Base-by-base conservation (phyloP, 2,888 invertebrate genomes). In the Dysmachus trigonus region DNA sequence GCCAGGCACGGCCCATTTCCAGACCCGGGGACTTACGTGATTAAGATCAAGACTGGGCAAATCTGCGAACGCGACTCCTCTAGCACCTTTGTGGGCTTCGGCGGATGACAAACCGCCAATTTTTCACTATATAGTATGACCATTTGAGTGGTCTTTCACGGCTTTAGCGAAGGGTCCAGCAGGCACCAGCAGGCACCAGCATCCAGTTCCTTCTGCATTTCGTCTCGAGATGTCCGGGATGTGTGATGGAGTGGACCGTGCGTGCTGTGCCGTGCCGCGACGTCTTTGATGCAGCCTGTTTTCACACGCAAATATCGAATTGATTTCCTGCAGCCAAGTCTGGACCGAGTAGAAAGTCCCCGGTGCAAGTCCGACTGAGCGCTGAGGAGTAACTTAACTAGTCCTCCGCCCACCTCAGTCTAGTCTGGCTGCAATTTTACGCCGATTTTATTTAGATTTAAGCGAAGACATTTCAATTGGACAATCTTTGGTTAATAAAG, bases 71-170 rank as follows among this genome's bases (percentile, higher is more conserved):
- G 35, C 77, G 62, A 18, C 10, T 62, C 22, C 10, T 62, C 22
- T 77, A 77, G 47, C 62, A 62, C 47, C 77, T 47, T 77, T 77
- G 77, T 77, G 47, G 77, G 77, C 47, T 47, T 27, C 30, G 22
- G 33, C 22, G 47, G 77, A 77, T 77, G 77, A 77, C 77, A 77
- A 77, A 77, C 22, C 47, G 77, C 41, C 77, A 77, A 77, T 77
- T 77, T 77, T 47, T 77, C 77, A 77, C 30, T 47, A 76, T 31
- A 22, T 35, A 13, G 10, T 73, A 10, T 33, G 76, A 8, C 77
- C 47, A 47, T 47, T n/a, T 30, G 27, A 47, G 27, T 77, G 41
- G 22, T 62, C 62, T 62, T 27, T 10, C 62, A 7, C 27, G 27
- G 62, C 1, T 27, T 27, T 62, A 22, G 62, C 27, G 27, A 62